Base-by-base conservation (phyloP, 2,888 invertebrate species). In the Idaea dimidiata region DNA sequence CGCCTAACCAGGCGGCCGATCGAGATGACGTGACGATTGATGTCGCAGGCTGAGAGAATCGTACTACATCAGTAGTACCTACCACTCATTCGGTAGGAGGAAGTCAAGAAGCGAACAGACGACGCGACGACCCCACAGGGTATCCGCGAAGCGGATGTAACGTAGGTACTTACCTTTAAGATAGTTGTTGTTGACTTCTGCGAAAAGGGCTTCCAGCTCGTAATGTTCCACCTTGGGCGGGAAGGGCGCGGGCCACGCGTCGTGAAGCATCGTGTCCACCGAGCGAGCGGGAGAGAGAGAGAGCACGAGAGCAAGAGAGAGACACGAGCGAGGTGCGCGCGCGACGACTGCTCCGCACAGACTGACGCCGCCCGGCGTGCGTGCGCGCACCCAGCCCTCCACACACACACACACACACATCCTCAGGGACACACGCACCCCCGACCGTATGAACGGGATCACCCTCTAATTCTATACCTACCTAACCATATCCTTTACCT, bases 111-210 rank as follows among this genome's bases (percentile, higher is more conserved):
- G 24, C 24, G 24, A 24, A 1, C 24, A 24, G 3, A 5, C 24
- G 24, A 24, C 24, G 24, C 24, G 24, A 5, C 24, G 24, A 24
- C n/a, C n/a, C n/a, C n/a, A n/a, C n/a, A n/a, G 24, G 24, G 24
- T 24, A 24, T 24, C 24, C 33, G 33, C 14, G 14, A 10, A 33
- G 18, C 33, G 31, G 58, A 31, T 10, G 7, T 56, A 0, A 70
- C 80, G 79, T n/a, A n/a, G n/a, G n/a, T n/a, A n/a, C n/a, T n/a
- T 69, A 89, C 90, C 89, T 85, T 89, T 88, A 31, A 79, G 62
- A 67, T 77, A 82, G 73, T 88, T 87, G 78, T 86, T 89, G 82
- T 90, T 88, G 67, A 90, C 88, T 68, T 91, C 91, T 0, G 84
- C 84, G 61, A 91, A 86, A 68, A 89, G 76, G 58, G 85, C 87